Conservation (phyloP, 1,140 invertebrate species). For the Gonatopus flavifemur region DNA sequence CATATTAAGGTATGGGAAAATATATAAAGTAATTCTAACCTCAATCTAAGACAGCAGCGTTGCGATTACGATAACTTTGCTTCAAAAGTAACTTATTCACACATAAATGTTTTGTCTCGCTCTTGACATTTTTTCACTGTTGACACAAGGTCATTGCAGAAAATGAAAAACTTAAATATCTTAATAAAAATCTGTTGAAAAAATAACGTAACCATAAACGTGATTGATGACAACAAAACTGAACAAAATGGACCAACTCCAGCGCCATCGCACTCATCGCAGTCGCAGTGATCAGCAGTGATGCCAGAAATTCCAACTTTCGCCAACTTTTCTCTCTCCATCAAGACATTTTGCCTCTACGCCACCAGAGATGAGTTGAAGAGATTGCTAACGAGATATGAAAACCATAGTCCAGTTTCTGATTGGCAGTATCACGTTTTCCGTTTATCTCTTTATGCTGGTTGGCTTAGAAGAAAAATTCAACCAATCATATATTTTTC, state of each 20-base stretch:
- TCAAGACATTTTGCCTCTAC: no score
- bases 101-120: conserved; percentile 1
- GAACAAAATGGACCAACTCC: conserved; percentile 36
- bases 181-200: conserved; percentile 28
- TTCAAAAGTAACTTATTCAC: conserved; percentile 2
- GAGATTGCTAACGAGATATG: no score
- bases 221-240: conserved; percentile 44
- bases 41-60: conserved; percentile 24
- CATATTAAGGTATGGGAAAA: conserved; percentile 19
- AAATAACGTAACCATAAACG: conserved; percentile 39
- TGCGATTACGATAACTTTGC: conserved; percentile 9
- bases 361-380: no score
- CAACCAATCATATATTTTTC: no score
- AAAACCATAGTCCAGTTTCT: no score
- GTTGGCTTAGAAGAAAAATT: no score
- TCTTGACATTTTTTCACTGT: conserved; percentile 14
- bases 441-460: no score
- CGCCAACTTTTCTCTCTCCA: no score
- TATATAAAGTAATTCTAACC: conserved; percentile 46
- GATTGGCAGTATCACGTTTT: no score
- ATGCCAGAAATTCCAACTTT: no score
- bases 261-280: conserved; percentile 13
- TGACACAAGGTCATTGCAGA: neutral
- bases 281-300: no score
- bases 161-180: conserved; percentile 19